These are phyloP conservation scores for Eunapius fragilis DNA, from an alignment of 37 sponge, comb jelly and placozoan species.

Conservation along the genomic window DNA sequence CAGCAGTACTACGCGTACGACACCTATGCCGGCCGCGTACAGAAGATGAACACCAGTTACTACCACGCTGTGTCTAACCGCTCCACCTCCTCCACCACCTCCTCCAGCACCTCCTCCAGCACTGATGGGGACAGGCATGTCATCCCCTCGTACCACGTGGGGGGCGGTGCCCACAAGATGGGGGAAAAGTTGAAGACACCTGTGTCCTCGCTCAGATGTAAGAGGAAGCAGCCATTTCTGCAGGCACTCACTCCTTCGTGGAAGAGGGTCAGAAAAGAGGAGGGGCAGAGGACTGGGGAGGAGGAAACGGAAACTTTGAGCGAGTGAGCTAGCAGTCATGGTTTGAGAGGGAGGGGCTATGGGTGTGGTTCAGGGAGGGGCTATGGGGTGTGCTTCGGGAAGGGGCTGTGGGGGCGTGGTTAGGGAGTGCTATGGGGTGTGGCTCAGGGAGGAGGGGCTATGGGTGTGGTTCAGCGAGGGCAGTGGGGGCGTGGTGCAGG, in stretches of 20 bases:
- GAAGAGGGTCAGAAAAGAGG: neutral
- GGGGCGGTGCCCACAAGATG: neutral
- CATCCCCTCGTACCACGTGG: neutral
- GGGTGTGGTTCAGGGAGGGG: neutral
- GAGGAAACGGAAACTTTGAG: neutral
- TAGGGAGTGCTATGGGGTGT: neutral
- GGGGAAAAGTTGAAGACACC: neutral
- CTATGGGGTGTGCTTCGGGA: neutral
- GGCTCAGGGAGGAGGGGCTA: too few relatives aligned
- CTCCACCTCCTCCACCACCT: neutral
- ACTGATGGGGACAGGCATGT: neutral
- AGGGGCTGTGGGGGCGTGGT: neutral
- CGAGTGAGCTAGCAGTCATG: neutral
- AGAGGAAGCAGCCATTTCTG: neutral
- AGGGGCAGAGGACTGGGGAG: neutral
- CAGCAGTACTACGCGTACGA: constrained; percentile 2
- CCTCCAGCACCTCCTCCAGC: neutral
- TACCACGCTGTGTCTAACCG: neutral
- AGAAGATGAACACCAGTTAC: neutral
- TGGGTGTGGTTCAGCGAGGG: too few relatives aligned
- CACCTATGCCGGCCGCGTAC: neutral
- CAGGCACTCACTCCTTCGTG: neutral
- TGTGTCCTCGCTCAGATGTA: neutral
- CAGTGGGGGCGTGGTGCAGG: neutral
- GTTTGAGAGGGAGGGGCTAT: neutral